A percentile compares a stretch with the other conserved stretches of the same genome.
Evolutionary conservation across 2,888 invertebrate species (phyloP).

Genomic region (Xanthia icteritia): DNA sequence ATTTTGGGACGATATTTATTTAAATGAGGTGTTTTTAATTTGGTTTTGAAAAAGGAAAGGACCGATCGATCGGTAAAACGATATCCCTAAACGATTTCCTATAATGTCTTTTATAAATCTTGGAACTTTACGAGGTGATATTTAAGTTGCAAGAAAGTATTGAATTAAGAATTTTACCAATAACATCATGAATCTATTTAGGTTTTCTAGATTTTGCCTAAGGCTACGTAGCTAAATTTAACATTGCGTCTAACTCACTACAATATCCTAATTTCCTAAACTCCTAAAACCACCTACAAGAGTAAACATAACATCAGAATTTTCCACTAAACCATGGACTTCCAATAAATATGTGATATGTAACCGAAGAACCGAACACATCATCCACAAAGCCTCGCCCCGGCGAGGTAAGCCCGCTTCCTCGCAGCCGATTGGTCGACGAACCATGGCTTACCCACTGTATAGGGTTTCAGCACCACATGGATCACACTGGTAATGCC

Average conservation of each 20-base stretch:
- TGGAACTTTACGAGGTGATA: neutral
- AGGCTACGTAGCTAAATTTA: neutral
- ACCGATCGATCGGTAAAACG: neutral
- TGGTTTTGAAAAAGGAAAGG: neutral
- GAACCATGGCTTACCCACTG: constrained; percentile 72
- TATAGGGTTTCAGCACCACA: constrained; percentile 78
- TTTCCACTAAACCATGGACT: constrained; percentile 39
- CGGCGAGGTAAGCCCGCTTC: constrained; percentile 69
- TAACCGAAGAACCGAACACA: constrained; percentile 67
- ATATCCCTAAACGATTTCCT: neutral
- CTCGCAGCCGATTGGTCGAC: constrained; percentile 77
- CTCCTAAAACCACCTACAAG: neutral
- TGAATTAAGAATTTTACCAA: neutral
- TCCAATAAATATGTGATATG: constrained; percentile 66
- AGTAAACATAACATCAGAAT: constrained; percentile 16
- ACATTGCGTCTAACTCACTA: neutral
- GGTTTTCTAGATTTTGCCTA: neutral
- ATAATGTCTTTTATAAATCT: constrained; percentile 16
- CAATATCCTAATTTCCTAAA: neutral
- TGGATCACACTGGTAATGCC: constrained; percentile 72
- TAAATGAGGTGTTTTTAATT: constrained; percentile 23
- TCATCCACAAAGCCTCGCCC: constrained; percentile 75
- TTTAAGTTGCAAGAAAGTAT: neutral
- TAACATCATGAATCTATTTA: neutral
- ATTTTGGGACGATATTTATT: constrained; percentile 46